A percentile compares a stretch with the other conserved stretches of the same genome.
phyloP scores from a whole-genome alignment of 2,888 invertebrate species.

The Melanostoma scalare region DNA sequence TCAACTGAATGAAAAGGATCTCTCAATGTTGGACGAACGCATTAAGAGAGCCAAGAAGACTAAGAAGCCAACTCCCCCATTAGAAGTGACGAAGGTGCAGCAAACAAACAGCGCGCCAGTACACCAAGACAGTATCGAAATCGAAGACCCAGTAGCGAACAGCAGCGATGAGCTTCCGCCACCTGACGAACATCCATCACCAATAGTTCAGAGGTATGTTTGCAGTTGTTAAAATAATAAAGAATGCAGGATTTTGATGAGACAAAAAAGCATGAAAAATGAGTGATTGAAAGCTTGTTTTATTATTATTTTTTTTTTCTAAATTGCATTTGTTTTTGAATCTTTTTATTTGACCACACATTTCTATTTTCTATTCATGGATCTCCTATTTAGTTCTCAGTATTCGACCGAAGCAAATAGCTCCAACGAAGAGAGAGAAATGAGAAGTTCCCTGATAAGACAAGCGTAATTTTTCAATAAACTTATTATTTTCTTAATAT shows the following conservation, averaged over 20 bases:
- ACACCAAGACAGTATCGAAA: conserved; percentile 81
- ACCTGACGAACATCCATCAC: conserved; percentile 78
- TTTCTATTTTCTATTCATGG: conserved; percentile 74
- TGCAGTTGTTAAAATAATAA: background rate
- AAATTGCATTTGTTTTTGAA: conserved; percentile 75
- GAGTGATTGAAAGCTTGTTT: conserved; percentile 66
- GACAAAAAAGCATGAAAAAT: conserved; percentile 55
- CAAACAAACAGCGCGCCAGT: conserved; percentile 77
- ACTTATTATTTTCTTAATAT: conserved; percentile 60
- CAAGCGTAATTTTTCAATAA: conserved; percentile 76
- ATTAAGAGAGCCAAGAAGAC: conserved; percentile 94
- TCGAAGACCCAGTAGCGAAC: conserved; percentile 81
- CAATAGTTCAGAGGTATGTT: conserved; percentile 68
- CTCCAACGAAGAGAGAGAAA: conserved; percentile 75
- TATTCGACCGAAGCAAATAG: conserved; percentile 75
- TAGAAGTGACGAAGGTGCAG: conserved; percentile 81
- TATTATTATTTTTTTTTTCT: conserved; percentile 39
- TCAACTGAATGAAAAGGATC: conserved; percentile 96
- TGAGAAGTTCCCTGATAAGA: conserved; percentile 76
- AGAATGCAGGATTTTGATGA: conserved; percentile 7
- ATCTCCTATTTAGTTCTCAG: conserved; percentile 74
- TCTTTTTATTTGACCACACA: conserved; percentile 50
- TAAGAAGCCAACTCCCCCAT: conserved; percentile 81
- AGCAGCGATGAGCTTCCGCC: conserved; percentile 80
- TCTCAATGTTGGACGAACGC: conserved; percentile 96